These are phyloP conservation scores for Bombylius discolor DNA, from an alignment of 2,888 invertebrate species.

Conservation along the genomic window DNA sequence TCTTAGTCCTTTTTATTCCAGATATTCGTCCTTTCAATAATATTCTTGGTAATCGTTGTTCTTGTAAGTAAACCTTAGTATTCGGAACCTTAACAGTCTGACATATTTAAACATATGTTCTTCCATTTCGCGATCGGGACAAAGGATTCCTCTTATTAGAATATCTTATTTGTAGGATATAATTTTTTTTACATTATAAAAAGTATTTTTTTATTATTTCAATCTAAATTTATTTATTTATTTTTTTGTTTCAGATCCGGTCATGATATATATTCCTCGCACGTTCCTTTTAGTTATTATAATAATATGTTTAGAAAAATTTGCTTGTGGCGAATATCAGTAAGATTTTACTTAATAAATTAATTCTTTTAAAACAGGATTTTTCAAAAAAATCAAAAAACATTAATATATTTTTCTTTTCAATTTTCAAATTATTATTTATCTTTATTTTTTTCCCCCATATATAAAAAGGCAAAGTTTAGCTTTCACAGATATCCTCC, in stretches of 20 bases:
- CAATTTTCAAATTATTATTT: not conserved
- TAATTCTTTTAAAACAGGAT: not conserved
- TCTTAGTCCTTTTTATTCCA: too few species aligned
- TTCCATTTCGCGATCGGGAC: too few species aligned
- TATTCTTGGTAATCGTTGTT: too few species aligned
- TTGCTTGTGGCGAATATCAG: slow-evolving; percentile 33
- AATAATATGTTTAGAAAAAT: slow-evolving; percentile 29
- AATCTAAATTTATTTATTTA: not conserved
- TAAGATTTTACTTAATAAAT: slow-evolving; percentile 20
- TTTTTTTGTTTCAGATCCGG: slow-evolving; percentile 24
- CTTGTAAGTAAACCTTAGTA: too few species aligned
- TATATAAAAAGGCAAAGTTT: slow-evolving; percentile 42
- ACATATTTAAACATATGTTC: too few species aligned
- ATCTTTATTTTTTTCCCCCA: not conserved
- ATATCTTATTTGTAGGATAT: too few species aligned
- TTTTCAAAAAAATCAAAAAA: too few species aligned
- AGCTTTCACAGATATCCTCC: slow-evolving; percentile 70
- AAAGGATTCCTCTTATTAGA: too few species aligned
- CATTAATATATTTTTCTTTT: not conserved
- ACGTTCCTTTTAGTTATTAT: slow-evolving; percentile 29
- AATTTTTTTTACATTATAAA: too few species aligned
- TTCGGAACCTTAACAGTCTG: too few species aligned
- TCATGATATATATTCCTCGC: slow-evolving; percentile 19
- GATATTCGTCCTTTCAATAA: too few species aligned
- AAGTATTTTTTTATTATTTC: too few species aligned